These are phyloP conservation scores for Mycteria americana DNA, from an alignment of 2,797 vertebrate genomes.

Conservation along the genomic window DNA sequence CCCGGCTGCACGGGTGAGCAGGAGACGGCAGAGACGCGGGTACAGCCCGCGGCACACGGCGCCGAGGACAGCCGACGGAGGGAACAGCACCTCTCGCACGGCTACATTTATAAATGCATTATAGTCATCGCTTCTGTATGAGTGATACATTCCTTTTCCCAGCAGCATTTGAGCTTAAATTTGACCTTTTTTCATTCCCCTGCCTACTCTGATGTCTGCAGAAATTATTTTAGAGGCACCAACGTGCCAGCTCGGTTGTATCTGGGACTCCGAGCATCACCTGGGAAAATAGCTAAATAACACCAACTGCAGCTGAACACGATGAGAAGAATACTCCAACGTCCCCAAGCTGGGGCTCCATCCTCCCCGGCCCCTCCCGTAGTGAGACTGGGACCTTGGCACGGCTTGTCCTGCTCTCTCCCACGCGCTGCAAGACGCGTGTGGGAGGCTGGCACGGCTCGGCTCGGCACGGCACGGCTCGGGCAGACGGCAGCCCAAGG, in stretches of 20 bases:
- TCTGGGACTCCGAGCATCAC: background rate
- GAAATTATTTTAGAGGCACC: background rate
- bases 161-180: background rate
- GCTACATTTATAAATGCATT: background rate
- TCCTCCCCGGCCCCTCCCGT: background rate
- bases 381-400: background rate
- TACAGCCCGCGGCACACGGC: background rate
- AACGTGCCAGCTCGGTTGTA: background rate
- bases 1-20: background rate
- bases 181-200: background rate
- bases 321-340: fast-evolving
- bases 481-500: background rate
- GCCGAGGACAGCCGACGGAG: background rate
- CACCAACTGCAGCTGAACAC: background rate
- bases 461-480: background rate
- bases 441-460: background rate
- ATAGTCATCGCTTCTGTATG: background rate
- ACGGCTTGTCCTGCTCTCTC: background rate
- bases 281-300: background rate
- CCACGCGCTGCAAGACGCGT: fast-evolving
- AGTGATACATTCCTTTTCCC: background rate
- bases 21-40: background rate
- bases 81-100: background rate
- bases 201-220: background rate
- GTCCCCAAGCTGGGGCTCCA: fast-evolving